Evolutionary conservation across 2,113 vertebrate species (phyloP), one percentile per base, ranked within the genome.

Genomic region (Anseranas semipalmata): DNA sequence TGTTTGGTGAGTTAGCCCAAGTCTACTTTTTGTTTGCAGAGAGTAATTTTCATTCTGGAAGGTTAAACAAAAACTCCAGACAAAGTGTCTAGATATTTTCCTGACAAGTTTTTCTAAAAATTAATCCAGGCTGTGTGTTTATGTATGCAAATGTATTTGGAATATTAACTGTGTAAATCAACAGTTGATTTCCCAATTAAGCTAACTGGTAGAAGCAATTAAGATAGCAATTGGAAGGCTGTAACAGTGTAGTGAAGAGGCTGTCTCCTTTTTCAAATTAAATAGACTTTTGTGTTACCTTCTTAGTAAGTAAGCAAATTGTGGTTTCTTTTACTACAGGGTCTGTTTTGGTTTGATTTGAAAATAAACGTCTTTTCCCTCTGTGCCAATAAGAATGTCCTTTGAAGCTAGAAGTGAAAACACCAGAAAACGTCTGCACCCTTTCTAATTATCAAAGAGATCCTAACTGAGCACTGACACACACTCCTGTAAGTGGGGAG

Each of bases 331-430:
- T 89, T 82, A 39, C 43, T 78, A 52, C 24, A 60, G 56, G 62
- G 46, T 78, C 76, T 81, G 5, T 37, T 85, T 82, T 72, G 52
- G 33, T 56, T 89, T 82, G 56, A 58, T 94, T 93, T 89, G 35
- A 75, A 91, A 87, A 60, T 22, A 85, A 79, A 62, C 7, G 11
- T 72, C 37, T 53, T 90, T 82, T 85, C 73, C 41, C n/a, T 85
- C 39, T 91, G 35, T 91, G 81, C 35, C 77, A 62, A 56, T 18
- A 88, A 50, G 53, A 85, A 78, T 21, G 13, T 27, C 4, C 9
- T 95, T 94, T 91, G 84, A 94, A 95, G 79, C 7, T n/a, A 41
- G 28, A 80, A 73, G 35, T 39, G 8, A 65, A 75, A 84, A 75
- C n/a, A 81, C 19, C 39, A 87, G 65, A 43, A 16, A 41, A 0